Evolutionary conservation across 2,888 invertebrate genomes (phyloP).

Genomic region (Galerucella nymphaeae): DNA sequence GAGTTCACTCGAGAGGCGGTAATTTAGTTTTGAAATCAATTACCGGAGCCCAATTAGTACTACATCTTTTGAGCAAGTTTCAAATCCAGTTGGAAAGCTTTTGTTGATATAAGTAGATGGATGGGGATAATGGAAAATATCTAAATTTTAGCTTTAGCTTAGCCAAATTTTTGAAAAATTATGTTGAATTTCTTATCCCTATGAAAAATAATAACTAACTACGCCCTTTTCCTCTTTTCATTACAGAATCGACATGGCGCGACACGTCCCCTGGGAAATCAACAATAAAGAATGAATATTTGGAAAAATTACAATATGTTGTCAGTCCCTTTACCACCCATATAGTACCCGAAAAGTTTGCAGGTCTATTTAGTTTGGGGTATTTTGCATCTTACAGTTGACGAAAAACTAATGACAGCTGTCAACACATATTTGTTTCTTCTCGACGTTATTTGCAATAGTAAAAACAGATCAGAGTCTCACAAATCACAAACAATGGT

Average conservation of each 20-base stretch:
- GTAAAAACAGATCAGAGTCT: too few species aligned
- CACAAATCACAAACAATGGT: too few species aligned
- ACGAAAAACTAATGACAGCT: too few species aligned
- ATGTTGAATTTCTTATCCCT: neutral
- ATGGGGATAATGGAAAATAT: too few species aligned
- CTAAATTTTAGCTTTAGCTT: too few species aligned
- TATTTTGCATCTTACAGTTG: too few species aligned
- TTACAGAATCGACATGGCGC: neutral
- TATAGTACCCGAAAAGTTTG: too few species aligned
- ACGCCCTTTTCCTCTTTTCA: neutral
- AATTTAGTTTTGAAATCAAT: constrained; percentile 49
- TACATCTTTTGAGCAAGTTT: constrained; percentile 16
- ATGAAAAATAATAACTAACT: neutral
- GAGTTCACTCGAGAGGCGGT: constrained; percentile 36
- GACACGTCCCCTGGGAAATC: neutral
- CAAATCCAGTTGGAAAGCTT: neutral
- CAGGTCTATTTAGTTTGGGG: too few species aligned
- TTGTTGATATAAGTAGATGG: neutral
- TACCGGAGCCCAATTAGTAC: constrained; percentile 45
- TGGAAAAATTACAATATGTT: neutral
- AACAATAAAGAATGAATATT: neutral
- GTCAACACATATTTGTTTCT: too few species aligned
- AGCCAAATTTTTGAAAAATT: neutral
- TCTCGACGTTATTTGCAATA: too few species aligned
- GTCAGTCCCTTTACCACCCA: too few species aligned